Evolutionary conservation across 1,140 invertebrate species (phyloP).

Genomic region (Fopius arisanus): DNA sequence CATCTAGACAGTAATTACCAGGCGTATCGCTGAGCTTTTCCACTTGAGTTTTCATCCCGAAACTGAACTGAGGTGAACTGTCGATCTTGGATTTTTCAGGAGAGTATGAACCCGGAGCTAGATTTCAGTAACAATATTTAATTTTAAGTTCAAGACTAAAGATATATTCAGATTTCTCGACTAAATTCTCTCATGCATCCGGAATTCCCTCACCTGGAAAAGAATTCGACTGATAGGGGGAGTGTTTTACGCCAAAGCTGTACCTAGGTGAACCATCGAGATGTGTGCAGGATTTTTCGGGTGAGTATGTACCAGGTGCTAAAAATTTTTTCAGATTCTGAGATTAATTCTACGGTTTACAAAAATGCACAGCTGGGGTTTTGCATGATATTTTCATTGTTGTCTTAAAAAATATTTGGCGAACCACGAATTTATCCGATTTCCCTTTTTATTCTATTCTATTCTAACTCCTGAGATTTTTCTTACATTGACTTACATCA

Average conservation of each 20-base stretch:
- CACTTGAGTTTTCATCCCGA: slow-evolving; percentile 65
- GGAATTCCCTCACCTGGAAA: slow-evolving; percentile 58
- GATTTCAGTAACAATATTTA: slow-evolving; percentile 1
- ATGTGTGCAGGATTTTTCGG: slow-evolving; percentile 68
- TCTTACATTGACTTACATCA: too few species aligned
- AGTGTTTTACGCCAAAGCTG: slow-evolving; percentile 69
- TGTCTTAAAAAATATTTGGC: too few species aligned
- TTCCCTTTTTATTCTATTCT: too few species aligned
- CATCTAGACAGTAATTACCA: slow-evolving; percentile 44
- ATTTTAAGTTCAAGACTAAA: neutral
- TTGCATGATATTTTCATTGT: neutral
- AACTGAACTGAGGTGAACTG: slow-evolving; percentile 69
- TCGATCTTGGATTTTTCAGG: slow-evolving; percentile 73
- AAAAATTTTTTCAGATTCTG: slow-evolving; percentile 31
- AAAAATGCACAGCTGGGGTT: neutral
- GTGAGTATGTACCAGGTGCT: slow-evolving; percentile 70
- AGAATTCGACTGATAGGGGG: slow-evolving; percentile 63
- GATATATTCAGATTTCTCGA: neutral
- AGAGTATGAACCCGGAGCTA: slow-evolving; percentile 66
- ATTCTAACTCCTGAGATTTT: too few species aligned
- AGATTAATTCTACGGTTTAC: neutral
- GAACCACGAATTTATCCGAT: too few species aligned
- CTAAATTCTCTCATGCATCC: neutral
- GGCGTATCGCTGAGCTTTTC: slow-evolving; percentile 65
- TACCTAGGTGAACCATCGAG: slow-evolving; percentile 69